Base-by-base conservation (phyloP, 2,797 vertebrate genomes). In the Takifugu rubripes region DNA sequence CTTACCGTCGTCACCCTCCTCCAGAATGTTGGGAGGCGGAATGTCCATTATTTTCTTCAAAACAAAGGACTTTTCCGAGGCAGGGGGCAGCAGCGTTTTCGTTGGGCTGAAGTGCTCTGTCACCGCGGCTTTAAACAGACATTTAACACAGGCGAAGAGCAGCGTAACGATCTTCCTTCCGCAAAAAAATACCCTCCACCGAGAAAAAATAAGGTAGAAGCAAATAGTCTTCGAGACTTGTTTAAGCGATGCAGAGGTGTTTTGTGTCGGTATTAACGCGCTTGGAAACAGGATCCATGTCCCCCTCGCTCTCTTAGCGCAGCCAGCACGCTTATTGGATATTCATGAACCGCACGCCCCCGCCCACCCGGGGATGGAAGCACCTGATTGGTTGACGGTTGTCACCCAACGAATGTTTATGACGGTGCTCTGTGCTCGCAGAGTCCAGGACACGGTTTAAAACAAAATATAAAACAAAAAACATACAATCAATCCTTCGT, bases 21-120 rank as follows among this genome's bases (percentile, higher is more conserved):
- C 94, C 69, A 92, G 77, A 68, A 92, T 90, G 59, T 91, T 91
- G 0, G 94, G 93, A 53, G 94, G 93, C 1, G 96, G 94, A 21
- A 94, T 96, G 77, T 96, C 94, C 93, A 96, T 95, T 24, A 98
- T 94, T 77, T 95, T 96, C 92, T 94, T 97, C 65, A 96, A 86
- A 70, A 93, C 95, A 63, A 95, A 90, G 0, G 94, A 88, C 65
- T 94, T 92, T 26, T 88, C 86, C 49, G 91, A 85, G 75, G 77
- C 77, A 65, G 60, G 60, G n/a, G 51, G 56, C 3, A 3, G 3
- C 62, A 49, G 48, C 66, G 26, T 24, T 51, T 4, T 15, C 46
- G 15, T 56, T 25, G 50, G 89, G 77, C 55, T 87, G 81, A 27
- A 80, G 63, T 45, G 78, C 67, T 54, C 80, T 29, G 83, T 74